Conservation (phyloP, 2,113 vertebrate genomes). For the Capreolus pygargus region DNA sequence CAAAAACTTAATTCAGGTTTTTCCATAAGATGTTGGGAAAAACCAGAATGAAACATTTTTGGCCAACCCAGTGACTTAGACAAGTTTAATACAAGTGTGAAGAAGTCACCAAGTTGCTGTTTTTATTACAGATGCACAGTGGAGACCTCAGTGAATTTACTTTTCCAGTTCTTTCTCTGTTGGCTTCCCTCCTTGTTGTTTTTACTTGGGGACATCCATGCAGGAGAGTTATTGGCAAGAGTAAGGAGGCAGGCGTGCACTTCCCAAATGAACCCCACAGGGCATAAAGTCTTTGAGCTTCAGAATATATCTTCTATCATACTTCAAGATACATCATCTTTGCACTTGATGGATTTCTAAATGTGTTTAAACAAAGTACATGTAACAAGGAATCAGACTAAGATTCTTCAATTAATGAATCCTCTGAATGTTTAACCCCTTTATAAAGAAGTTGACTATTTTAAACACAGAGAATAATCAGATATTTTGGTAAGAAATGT, state of each 20-base stretch:
- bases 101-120: background rate
- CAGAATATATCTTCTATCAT: background rate
- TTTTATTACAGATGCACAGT: conserved; percentile 44
- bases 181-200: background rate
- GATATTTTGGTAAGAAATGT: background rate
- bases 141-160: background rate
- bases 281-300: background rate
- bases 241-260: background rate
- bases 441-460: background rate
- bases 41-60: background rate
- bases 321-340: background rate
- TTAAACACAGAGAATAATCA: background rate
- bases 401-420: background rate
- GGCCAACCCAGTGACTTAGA: background rate
- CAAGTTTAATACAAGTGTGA: conserved; percentile 4
- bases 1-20: background rate
- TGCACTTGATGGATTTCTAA: background rate
- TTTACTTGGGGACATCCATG: background rate
- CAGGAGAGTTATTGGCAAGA: background rate
- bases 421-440: background rate
- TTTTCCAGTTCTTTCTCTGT: background rate
- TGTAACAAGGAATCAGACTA: background rate
- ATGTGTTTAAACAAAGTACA: background rate
- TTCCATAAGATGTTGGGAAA: background rate
- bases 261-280: background rate